Percentiles rank a stretch among this genome's conserved stretches.
These are phyloP conservation scores for Sipha flava DNA, from an alignment of 1,140 invertebrate species.

Conservation along the genomic window DNA sequence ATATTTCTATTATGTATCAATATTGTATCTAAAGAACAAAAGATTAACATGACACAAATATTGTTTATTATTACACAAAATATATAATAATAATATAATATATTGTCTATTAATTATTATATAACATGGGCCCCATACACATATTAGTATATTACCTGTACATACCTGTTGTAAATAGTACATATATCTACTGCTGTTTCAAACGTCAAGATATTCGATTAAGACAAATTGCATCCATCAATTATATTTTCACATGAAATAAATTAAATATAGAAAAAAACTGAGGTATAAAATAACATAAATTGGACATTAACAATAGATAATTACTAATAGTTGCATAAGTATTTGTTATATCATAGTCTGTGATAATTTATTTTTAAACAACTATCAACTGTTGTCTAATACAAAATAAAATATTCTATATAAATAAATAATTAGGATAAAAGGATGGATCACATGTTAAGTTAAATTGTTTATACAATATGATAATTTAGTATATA, in stretches of 20 bases:
- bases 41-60: not conserved
- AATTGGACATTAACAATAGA: not conserved
- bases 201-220: not conserved
- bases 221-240: not conserved
- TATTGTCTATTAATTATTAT: not conserved
- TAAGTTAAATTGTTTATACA: conserved; percentile 6
- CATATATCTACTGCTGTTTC: not conserved
- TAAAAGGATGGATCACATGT: conserved; percentile 4
- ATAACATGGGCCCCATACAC: not conserved
- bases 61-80: not conserved
- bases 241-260: not conserved
- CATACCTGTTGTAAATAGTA: not conserved
- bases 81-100: not conserved
- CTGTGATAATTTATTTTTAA: not conserved
- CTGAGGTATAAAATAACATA: not conserved
- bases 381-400: not conserved
- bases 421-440: conserved; percentile 11
- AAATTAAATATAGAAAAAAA: not conserved
- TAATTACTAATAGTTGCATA: not conserved
- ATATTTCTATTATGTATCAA: not conserved
- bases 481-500: conserved; percentile 1
- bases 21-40: not conserved
- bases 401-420: conserved; percentile 3
- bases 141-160: not conserved
- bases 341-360: not conserved